Base-by-base conservation (phyloP, 1,140 invertebrate species). In the Zeugodacus cucurbitae region DNA sequence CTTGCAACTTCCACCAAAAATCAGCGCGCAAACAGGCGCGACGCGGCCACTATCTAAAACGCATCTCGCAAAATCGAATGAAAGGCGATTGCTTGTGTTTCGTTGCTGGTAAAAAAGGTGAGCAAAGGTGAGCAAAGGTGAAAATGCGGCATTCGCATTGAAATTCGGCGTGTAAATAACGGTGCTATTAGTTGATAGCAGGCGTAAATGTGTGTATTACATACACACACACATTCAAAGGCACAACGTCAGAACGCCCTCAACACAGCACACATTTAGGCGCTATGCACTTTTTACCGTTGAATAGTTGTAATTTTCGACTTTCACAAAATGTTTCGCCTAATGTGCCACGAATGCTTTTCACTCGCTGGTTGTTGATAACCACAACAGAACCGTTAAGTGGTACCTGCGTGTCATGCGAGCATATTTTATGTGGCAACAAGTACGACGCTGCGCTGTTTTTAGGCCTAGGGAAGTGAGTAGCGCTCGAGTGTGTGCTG, bases 361-460 rank as follows among this genome's bases (percentile, higher is more conserved):
- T 82, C 74, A 82, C 26, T 82, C n/a, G 26, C 29, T 34, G 8
- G 67, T 4, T 70, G 41, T 26, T 82, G 74, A 82, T 82, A 82
- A 82, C 74, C 74, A 26, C 74, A 82, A 82, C 22, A 48, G 14
- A 54, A 48, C 41, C 74, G 74, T 82, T 82, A 82, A 82, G 74
- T 82, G 74, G 74, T 82, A 82, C 41, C 74, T 82, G 74, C 74
- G 74, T 82, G 74, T 48, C 41, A 82, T 82, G 74, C 74, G 22
- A 26, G 74, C 74, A 82, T 82, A 82, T 82, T 82, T 82, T 82
- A 82, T 82, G 74, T 29, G 74, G 74, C 74, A 82, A 82, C 74
- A 82, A 82, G 74, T 82, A 22, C 41, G 37, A 48, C 41, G 48
- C 44, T 82, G 5, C 37, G 44, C n/a, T 74, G 70, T 44, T 62